phyloP scores from a whole-genome alignment of 53 echinoderm and acorn worm genomes.

The Mesocentrotus franciscanus region DNA sequence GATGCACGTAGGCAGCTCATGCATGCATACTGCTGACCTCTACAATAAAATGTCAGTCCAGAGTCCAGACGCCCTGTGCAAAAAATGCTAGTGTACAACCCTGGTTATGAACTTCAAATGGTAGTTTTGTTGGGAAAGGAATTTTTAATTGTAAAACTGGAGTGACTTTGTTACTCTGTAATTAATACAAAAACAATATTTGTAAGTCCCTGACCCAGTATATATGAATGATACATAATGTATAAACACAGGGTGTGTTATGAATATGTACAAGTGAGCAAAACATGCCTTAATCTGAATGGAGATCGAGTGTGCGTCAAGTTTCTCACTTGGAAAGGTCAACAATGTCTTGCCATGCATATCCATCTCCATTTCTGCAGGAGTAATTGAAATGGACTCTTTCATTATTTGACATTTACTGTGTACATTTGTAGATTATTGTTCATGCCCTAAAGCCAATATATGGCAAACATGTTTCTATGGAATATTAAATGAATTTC shows the following conservation, averaged over 20 bases:
- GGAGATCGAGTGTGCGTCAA: background rate
- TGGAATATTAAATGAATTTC: background rate
- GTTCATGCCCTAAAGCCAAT: background rate
- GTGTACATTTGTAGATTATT: background rate
- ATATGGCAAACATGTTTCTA: background rate
- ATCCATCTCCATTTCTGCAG: background rate
- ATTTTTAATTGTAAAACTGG: background rate
- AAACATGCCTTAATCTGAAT: background rate
- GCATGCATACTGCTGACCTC: no score
- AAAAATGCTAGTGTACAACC: no score
- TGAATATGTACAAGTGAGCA: background rate
- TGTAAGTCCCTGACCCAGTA: background rate
- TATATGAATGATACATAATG: background rate
- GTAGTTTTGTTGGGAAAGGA: background rate
- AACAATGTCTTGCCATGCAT: background rate
- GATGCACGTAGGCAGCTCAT: no score
- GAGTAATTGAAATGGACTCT: background rate
- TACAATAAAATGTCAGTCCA: no score
- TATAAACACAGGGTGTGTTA: background rate
- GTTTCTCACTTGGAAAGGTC: background rate
- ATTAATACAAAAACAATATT: background rate
- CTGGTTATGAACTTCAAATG: no score
- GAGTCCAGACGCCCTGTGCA: no score
- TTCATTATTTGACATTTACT: background rate
- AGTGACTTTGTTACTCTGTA: background rate